Evolutionary conservation across 2,113 vertebrate genomes (phyloP).

Genomic region (mouse (Mus musculus)): GRCm39 chr14:110379501-110380000

Average conservation of each 20-base stretch:
- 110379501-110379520: background rate
- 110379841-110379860: background rate
- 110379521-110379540: no score
- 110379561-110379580: background rate
- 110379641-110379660: no score
- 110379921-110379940: background rate
- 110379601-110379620: background rate
- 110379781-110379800: background rate
- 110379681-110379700: no score
- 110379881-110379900: background rate
- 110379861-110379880: background rate
- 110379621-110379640: no score
- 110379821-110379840: background rate
- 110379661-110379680: background rate
- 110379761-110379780: background rate
- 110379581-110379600: no score
- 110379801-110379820: no score
- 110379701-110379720: background rate
- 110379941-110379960: background rate
- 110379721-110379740: background rate
- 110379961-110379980: background rate
- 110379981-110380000: background rate
- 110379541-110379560: background rate
- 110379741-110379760: background rate
- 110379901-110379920: no score